Base-by-base conservation (phyloP, 1,140 invertebrate genomes). In the Mercenaria mercenaria region DNA sequence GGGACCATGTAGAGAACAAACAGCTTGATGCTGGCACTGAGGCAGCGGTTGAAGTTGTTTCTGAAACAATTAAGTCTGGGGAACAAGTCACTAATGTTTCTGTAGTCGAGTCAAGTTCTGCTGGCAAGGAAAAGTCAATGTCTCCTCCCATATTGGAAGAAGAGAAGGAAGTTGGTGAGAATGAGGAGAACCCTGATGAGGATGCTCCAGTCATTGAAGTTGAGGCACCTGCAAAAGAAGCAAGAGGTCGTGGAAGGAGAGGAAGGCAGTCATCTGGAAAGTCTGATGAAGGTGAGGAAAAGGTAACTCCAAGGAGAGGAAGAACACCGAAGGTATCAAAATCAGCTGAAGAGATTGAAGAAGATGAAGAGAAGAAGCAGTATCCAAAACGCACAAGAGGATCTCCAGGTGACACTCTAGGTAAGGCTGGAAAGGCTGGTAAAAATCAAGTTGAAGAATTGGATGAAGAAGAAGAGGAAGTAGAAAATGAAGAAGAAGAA, bases 381-480 rank as follows among this genome's bases (percentile, higher is more conserved):
- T 77, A 77, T 77, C 76, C 79, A 39, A 82, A 67, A 15, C 61
- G 84, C 43, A 56, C n/a, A 39, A 64, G 61, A 81, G 32, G 29
- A 23, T 43, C 64, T 18, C 47, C 89, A 26, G 67, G 61, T 32
- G 77, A 84, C 11, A 43, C 50, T 2, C 47, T 86, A 23, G 67
- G 82, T 32, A 81, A 84, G 37, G 52, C 56, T 20, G 79, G 89
- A 47, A 79, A 86, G 76, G 83, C 61, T 20, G 77, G 72, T 59
- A 86, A 76, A n/a, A 88, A 79, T 47, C 79, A 79, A 67, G 84
- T 77, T 32, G 89, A 85, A 74, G 84, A 90, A 61, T 85, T 61
- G 23, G 91, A 86, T 59, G 91, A 56, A 87, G 91, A 76, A 41
- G 93, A 77, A 82, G 91, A 64, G 18, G 79, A 91, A 52, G 77